Evolutionary conservation across 2,797 vertebrate species (phyloP), one percentile per base, ranked within the genome.

Genomic region (Gadopsis bispinosus): DNA sequence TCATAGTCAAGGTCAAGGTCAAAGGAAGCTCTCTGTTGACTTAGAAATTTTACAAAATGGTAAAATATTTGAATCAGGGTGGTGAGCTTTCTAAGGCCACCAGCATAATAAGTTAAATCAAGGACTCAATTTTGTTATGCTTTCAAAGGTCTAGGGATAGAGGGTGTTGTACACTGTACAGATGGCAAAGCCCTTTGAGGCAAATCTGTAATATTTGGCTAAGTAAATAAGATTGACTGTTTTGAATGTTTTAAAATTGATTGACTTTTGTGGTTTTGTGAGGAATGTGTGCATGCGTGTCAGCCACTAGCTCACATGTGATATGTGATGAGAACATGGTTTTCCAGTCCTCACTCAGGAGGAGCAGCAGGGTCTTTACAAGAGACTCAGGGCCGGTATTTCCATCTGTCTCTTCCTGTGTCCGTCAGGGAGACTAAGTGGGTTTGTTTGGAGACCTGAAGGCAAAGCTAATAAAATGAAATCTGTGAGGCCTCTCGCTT

Each of bases 371-470:
- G 17, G 60, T 66, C 51, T 82, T 79, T 67, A 77, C 64, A 53
- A 50, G 75, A 75, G 75, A 83, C 75, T 56, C 12, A 41, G 45
- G 77, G 75, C 56, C 72, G 51, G 60, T 83, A 80, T 80, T 83
- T 75, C 59, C 77, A 83, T 81, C 73, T 78, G 83, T 76, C 69
- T 83, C 61, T 85, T 73, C 62, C 69, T 37, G 43, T 77, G 69
- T 84, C 77, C 69, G 86, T 91, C 80, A 81, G 66, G 51, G 68
- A 86, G 80, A 77, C 77, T 79, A 77, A 88, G 75, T 75, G 63
- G 73, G 58, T 83, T 81, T 87, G 79, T 86, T 90, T 83, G 79
- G 72, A 87, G 77, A 81, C 79, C 69, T 79, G 69, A 88, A 86
- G 80, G 78, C 87, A 77, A 47, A 22, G 47, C 80, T 86, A 81